Conservation (phyloP, 2,113 vertebrate genomes). For the Chaetorhynchus papuensis region DNA sequence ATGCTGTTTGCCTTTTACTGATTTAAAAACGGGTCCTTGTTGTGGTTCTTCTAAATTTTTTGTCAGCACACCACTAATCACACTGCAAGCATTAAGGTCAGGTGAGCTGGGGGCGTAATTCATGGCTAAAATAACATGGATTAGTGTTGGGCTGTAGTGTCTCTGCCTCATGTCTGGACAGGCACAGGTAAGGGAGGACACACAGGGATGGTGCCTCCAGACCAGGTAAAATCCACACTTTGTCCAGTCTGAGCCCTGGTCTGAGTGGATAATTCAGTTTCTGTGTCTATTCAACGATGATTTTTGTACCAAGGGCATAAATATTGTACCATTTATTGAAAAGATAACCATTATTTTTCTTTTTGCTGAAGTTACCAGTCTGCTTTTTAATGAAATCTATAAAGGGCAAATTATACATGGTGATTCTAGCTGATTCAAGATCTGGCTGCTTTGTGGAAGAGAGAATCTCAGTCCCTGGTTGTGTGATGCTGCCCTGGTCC, state of each 20-base stretch:
- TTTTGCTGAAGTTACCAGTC: not conserved
- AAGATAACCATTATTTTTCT: not conserved
- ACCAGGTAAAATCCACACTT: not conserved
- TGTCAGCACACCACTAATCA: not conserved
- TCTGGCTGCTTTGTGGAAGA: not conserved
- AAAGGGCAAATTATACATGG: not conserved
- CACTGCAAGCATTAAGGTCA: not conserved
- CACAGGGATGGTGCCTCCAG: not conserved
- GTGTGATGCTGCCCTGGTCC: not conserved
- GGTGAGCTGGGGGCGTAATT: not conserved
- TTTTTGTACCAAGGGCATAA: not conserved
- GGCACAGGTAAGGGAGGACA: not conserved
- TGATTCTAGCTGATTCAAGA: not conserved
- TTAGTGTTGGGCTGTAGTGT: not conserved
- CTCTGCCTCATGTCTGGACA: not conserved
- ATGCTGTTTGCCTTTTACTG: not conserved
- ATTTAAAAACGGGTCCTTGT: not conserved
- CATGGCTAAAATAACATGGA: not conserved
- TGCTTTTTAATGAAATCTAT: not conserved
- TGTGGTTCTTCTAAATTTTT: accelerated
- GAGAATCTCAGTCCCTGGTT: not conserved
- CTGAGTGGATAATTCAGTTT: not conserved
- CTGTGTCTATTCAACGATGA: not conserved
- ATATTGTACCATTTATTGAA: not conserved
- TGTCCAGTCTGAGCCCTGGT: not conserved